Evolutionary conservation across 2,113 vertebrate species (phyloP).

Genomic region (Dunckerocampus dactyliophorus): DNA sequence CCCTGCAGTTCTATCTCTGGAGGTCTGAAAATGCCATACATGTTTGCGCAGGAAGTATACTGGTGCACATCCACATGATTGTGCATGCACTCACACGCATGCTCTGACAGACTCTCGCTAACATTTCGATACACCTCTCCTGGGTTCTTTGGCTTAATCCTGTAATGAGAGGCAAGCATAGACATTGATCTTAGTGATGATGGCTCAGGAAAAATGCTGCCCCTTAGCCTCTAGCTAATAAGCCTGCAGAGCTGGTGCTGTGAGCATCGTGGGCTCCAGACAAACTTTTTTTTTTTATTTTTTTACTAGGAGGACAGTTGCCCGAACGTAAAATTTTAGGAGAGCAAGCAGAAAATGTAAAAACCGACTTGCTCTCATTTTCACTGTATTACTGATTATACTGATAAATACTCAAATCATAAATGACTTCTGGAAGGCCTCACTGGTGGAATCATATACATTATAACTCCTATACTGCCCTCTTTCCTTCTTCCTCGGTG

Average conservation of each 20-base stretch:
- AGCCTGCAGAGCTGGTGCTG: conserved; percentile 21
- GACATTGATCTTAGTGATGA: conserved; percentile 27
- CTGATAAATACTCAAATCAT: no score
- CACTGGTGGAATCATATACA: no score
- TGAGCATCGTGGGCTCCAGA: conserved; percentile 11
- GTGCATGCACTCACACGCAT: conserved; percentile 6
- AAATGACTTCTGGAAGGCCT: no score
- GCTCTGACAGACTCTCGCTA: conserved; percentile 3
- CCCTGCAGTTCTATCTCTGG: conserved; percentile 1
- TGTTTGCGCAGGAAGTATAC: background rate
- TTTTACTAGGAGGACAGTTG: no score
- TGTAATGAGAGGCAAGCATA: conserved; percentile 29
- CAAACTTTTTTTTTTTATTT: no score
- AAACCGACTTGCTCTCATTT: no score
- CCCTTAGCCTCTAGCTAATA: conserved; percentile 36
- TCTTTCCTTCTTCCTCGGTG: no score
- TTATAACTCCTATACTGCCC: no score
- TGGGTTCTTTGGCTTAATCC: conserved; percentile 21
- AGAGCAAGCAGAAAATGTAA: no score
- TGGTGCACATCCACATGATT: background rate
- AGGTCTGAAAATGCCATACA: conserved; percentile 1
- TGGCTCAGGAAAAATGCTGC: conserved; percentile 13
- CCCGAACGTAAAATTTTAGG: no score
- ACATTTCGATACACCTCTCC: conserved; percentile 24
- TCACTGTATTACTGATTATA: no score